Percentiles rank a stretch among this genome's conserved stretches.
phyloP scores from a whole-genome alignment of 2,113 vertebrate species.

The Neopipo cinnamomea region DNA sequence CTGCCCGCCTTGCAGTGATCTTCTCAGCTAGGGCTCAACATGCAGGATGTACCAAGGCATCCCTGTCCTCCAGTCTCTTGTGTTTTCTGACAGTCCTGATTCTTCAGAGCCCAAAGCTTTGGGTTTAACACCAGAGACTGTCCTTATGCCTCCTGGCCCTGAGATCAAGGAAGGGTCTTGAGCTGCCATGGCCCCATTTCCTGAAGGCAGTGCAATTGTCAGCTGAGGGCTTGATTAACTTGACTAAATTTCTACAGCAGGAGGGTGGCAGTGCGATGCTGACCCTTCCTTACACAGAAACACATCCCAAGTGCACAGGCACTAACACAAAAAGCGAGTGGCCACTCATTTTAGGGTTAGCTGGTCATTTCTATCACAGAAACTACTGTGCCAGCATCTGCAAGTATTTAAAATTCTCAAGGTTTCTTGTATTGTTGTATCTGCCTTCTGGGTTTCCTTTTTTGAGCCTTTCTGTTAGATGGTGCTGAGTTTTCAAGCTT shows the following conservation, averaged over 20 bases:
- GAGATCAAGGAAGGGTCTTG: background rate
- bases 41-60: background rate
- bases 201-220: background rate
- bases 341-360: background rate
- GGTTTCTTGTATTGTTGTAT: background rate
- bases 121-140: background rate
- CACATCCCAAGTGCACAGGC: background rate
- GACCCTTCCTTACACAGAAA: background rate
- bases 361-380: background rate
- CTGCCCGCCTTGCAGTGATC: background rate
- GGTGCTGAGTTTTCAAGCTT: background rate
- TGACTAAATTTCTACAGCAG: background rate
- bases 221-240: background rate
- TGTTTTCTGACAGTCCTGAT: background rate
- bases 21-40: background rate
- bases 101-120: background rate
- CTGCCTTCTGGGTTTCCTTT: background rate
- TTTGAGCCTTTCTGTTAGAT: background rate
- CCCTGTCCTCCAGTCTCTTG: background rate
- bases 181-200: background rate
- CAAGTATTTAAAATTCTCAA: background rate
- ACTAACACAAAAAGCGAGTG: background rate
- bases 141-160: background rate
- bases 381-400: background rate
- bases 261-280: background rate